Base-by-base conservation (phyloP, 1,140 invertebrate genomes). In the Platorchestia sp. region DNA sequence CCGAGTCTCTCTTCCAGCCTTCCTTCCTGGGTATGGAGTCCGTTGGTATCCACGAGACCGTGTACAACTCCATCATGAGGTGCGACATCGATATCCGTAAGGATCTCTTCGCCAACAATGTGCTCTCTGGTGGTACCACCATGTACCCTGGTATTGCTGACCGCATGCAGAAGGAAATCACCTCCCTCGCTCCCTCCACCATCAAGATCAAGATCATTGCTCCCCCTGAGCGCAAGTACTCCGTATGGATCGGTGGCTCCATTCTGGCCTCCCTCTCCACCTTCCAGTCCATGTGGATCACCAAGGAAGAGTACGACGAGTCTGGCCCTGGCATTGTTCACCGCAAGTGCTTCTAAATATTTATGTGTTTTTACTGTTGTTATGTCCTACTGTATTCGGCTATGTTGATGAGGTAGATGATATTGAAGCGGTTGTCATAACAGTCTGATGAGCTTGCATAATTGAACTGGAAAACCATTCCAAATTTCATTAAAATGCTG, bases 1-100 rank as follows among this genome's bases (percentile, higher is more conserved):
- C 98, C 19, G 98, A 98, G 97, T 98, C 98, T 95, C 97, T 99
- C 96, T 98, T 99, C 98, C 98, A 98, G 97, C 98, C 98, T 96
- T 98, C 98, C 96, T 98, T n/a, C n/a, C n/a, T n/a, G n/a, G n/a
- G n/a, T n/a, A n/a, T n/a, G n/a, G n/a, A n/a, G n/a, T n/a, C n/a
- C n/a, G n/a, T n/a, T n/a, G n/a, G n/a, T n/a, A n/a, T n/a, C n/a
- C n/a, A n/a, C n/a, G n/a, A n/a, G n/a, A n/a, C n/a, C n/a, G n/a
- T n/a, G n/a, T n/a, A n/a, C n/a, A n/a, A n/a, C n/a, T n/a, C n/a
- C n/a, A n/a, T 99, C 97, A 98, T 98, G 98, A 97, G 97, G 96
- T 97, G 97, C 96, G 97, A 97, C 96, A 97, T 98, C 97, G 98
- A 99, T 97, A 99, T 99, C 97, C 98, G 98, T 97, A 99, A 98